These are phyloP conservation scores for Arenaria interpres DNA, from an alignment of 2,113 vertebrate species.

Conservation along the genomic window DNA sequence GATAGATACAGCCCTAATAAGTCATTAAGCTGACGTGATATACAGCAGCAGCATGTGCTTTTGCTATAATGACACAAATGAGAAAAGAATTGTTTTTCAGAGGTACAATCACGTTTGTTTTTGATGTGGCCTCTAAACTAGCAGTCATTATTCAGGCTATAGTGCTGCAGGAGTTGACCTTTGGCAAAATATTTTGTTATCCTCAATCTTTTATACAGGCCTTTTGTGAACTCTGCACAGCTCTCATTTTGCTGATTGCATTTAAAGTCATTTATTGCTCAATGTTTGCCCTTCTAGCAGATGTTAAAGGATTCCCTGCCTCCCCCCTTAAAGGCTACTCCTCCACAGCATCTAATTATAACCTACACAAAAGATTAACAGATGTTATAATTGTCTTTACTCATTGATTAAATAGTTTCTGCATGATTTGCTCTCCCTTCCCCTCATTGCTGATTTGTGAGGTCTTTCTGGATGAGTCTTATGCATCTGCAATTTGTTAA, in stretches of 20 bases:
- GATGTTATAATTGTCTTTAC: constrained; percentile 84
- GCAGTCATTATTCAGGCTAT: constrained; percentile 50
- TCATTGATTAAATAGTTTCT: constrained; percentile 83
- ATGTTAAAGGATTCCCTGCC: constrained; percentile 76
- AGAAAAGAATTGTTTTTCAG: constrained; percentile 57
- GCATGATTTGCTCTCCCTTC: constrained; percentile 71
- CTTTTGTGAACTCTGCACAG: constrained; percentile 62
- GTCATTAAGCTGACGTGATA: constrained; percentile 47
- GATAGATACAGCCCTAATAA: constrained; percentile 42
- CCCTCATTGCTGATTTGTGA: constrained; percentile 64
- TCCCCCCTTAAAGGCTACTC: constrained; percentile 74
- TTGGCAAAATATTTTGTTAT: constrained; percentile 71
- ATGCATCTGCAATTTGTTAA: constrained; percentile 67
- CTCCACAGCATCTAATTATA: constrained; percentile 79
- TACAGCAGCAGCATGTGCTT: constrained; percentile 34
- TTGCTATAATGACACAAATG: constrained; percentile 44
- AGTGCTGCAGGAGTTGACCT: constrained; percentile 55
- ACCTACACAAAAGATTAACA: constrained; percentile 82
- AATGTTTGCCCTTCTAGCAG: constrained; percentile 72
- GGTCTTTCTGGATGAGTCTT: constrained; percentile 63
- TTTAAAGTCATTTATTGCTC: constrained; percentile 64
- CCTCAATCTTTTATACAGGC: constrained; percentile 57
- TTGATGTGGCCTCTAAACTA: constrained; percentile 42
- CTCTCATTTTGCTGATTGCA: constrained; percentile 65
- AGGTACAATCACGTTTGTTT: constrained; percentile 26